Evolutionary conservation across 2,113 vertebrate genomes (phyloP), one percentile per base, ranked within the genome.

Genomic region (Heloderma charlesbogerti): DNA sequence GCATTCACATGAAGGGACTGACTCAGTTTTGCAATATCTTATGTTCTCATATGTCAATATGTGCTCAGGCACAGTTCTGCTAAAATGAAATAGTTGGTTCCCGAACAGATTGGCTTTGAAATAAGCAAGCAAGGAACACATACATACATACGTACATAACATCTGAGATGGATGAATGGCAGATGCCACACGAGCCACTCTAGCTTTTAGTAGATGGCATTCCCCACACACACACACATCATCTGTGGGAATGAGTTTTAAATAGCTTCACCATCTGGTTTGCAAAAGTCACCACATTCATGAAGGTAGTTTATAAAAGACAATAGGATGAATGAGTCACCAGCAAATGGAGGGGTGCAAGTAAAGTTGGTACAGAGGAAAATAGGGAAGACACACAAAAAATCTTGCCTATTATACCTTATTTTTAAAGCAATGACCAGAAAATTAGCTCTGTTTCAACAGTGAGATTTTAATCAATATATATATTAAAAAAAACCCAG

Each of bases 161-260:
- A 63, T 63, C 60, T 63, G 60, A 63, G 63, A 86, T 29, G 29
- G 27, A 79, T 43, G 54, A 82, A n/a, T 86, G 78, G 77, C 48
- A 91, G 25, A 82, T 81, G 90, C 51, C 78, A n/a, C 31, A 25
- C 7, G 60, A 45, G 78, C 4, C 29, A n/a, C n/a, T 87, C 48
- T 74, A 54, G n/a, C 57, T 60, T 78, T 72, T 69, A 87, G 67
- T 60, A 60, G 40, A 74, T 43, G 77, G 37, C 66, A 82, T 51
- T 87, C 51, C 79, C 27, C 0, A 0, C 51, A 72, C 27, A 0
- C 0, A 16, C 60, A 63, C n/a, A n/a, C n/a, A 94, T 90, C 25
- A 83, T 29, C 66, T 89, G 84, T 69, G 89, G 72, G 92, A 94
- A 90, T 25, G 74, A 1, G 75, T 90, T 74, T 79, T 0, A 4